Evolutionary conservation across 2,797 vertebrate genomes (phyloP), one percentile per base, ranked within the genome.

Genomic region (Cephalopachus bancanus): DNA sequence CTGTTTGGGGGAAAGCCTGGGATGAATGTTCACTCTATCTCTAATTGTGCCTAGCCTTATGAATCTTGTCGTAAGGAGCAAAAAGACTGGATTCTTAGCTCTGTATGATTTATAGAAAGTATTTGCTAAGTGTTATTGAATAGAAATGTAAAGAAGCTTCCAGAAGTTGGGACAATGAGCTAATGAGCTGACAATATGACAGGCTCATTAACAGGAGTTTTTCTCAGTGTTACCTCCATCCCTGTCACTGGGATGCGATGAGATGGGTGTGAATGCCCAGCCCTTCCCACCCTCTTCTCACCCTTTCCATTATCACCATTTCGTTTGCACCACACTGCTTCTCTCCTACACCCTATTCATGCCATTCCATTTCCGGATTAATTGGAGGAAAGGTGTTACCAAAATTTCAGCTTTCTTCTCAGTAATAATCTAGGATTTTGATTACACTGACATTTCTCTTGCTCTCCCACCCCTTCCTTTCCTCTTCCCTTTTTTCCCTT

Each of bases 381-480:
- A 96, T 79, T 89, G 91, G 62, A 44, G 44, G 86, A 84, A 83
- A 97, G 12, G 89, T 95, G 89, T 91, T 91, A 81, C 55, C 75
- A 86, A 57, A 65, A 69, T 89, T 79, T 86, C 69, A 69, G 19
- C 86, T 84, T 74, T 92, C 44, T 55, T 83, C 89, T 86, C 49
- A 74, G 16, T 28, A 86, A 53, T 4, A 71, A 7, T 44, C 55
- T 53, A 69, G 24, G 65, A 55, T 75, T 94, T 91, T 44, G 3
- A 17, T 30, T 57, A 15, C 26, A 30, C n/a, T 79, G 17, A 5
- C 22, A 20, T 57, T 94, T 83, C 30, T 91, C 53, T 64, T 8
- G 8, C n/a, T 81, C 5, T 74, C n/a, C 60, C 67, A 65, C 16
- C 20, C 49, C 10, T 65, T 69, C n/a, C 22, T 24, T 8, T 8